Evolutionary conservation across 1,140 invertebrate genomes (phyloP).

Genomic region (Penaeus vannamei): DNA sequence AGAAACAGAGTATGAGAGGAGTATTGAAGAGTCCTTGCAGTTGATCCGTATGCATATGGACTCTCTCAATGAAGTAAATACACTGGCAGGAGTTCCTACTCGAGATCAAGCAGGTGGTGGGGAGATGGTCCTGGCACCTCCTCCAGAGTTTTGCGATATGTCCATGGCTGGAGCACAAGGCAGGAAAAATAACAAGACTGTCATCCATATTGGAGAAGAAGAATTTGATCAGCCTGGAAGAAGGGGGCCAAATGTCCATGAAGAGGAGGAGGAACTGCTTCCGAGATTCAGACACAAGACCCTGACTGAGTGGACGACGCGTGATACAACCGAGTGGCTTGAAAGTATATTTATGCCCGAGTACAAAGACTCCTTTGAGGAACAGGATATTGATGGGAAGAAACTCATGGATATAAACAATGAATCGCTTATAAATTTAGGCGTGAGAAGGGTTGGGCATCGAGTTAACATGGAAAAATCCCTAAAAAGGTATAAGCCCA

Average conservation of each 20-base stretch:
- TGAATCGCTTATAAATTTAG: constrained; percentile 73
- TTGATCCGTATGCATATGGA: constrained; percentile 73
- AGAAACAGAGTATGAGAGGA: constrained; percentile 69
- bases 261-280: constrained; percentile 35
- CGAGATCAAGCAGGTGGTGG: constrained; percentile 28
- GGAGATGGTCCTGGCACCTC: constrained; percentile 79
- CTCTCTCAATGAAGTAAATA: constrained; percentile 69
- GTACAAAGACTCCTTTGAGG: constrained; percentile 74
- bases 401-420: constrained; percentile 75
- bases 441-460: constrained; percentile 76
- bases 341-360: constrained; percentile 74
- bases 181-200: constrained; percentile 50
- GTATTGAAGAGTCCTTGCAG: constrained; percentile 72
- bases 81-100: constrained; percentile 62
- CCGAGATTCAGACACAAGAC: constrained; percentile 71
- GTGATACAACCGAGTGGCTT: constrained; percentile 76
- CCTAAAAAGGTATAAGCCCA: constrained; percentile 69
- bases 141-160: constrained; percentile 81
- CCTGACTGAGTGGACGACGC: constrained; percentile 73
- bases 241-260: constrained; percentile 50
- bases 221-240: constrained; percentile 50
- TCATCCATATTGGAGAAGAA: constrained; percentile 61
- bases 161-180: constrained; percentile 68
- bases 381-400: constrained; percentile 73
- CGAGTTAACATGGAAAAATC: constrained; percentile 75